These are phyloP conservation scores for Noctua janthe DNA, from an alignment of 2,888 invertebrate species.

Conservation along the genomic window DNA sequence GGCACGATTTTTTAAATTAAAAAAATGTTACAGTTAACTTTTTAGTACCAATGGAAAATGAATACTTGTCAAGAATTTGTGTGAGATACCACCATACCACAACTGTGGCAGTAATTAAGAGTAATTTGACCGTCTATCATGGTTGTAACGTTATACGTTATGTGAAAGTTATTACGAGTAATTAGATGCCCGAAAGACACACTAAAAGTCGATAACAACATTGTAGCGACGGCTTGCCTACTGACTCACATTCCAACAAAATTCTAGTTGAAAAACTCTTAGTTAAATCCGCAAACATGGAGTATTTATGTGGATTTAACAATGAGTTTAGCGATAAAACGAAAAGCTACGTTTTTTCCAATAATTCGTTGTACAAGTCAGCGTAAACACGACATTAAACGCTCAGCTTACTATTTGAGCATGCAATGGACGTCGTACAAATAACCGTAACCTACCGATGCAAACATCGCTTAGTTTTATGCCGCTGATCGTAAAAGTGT, in stretches of 20 bases:
- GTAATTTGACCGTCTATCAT: not conserved
- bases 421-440: constrained; percentile 59
- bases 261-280: constrained; percentile 35
- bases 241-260: not conserved
- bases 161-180: not conserved
- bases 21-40: no score
- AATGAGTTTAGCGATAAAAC: not conserved
- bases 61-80: no score
- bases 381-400: constrained; percentile 48
- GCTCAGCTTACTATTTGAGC: constrained; percentile 48
- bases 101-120: not conserved
- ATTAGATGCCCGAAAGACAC: not conserved
- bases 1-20: no score
- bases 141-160: not conserved
- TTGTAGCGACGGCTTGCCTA: not conserved
- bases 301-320: not conserved
- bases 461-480: constrained; percentile 66
- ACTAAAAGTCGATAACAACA: not conserved
- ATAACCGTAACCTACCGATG: constrained; percentile 55
- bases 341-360: not conserved
- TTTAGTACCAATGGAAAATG: no score
- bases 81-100: no score
- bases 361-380: constrained; percentile 45
- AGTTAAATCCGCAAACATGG: not conserved
- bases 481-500: constrained; percentile 60